Conservation (phyloP, 1,140 invertebrate genomes). For the Bombyx mandarina region DNA sequence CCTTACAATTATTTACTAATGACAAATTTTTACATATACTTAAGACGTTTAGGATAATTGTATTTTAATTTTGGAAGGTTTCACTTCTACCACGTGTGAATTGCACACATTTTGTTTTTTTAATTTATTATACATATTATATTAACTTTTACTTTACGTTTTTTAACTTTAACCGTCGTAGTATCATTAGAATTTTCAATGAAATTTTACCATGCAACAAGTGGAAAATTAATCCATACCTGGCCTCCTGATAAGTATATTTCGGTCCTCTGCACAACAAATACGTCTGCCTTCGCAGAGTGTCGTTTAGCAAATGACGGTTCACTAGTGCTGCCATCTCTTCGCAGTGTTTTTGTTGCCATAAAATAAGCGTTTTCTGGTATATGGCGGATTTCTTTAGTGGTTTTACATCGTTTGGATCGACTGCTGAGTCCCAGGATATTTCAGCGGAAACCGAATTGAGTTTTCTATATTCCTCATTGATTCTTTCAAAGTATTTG, state of each 20-base stretch:
- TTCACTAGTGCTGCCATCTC: constrained; percentile 22
- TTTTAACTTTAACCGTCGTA: too few species aligned
- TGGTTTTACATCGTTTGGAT: constrained; percentile 23
- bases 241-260: constrained; percentile 33
- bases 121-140: too few species aligned
- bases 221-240: constrained; percentile 17
- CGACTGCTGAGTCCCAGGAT: constrained; percentile 35
- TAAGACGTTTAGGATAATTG: too few species aligned
- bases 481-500: constrained; percentile 30
- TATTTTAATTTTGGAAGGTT: too few species aligned
- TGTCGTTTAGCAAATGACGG: constrained; percentile 27
- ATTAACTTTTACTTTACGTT: too few species aligned
- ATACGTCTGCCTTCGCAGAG: constrained; percentile 37
- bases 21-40: too few species aligned
- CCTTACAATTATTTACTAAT: too few species aligned
- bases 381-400: constrained; percentile 21
- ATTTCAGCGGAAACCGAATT: constrained; percentile 35
- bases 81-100: too few species aligned
- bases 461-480: constrained; percentile 28
- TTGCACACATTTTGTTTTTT: too few species aligned
- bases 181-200: too few species aligned
- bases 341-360: constrained; percentile 33
- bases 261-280: constrained; percentile 40
- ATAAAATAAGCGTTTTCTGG: constrained; percentile 28
- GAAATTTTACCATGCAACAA: too few species aligned